Percentiles rank a stretch among this genome's conserved stretches.
These are phyloP conservation scores for Microtus richardsoni DNA, from an alignment of 2,113 vertebrate species.

Conservation along the genomic window DNA sequence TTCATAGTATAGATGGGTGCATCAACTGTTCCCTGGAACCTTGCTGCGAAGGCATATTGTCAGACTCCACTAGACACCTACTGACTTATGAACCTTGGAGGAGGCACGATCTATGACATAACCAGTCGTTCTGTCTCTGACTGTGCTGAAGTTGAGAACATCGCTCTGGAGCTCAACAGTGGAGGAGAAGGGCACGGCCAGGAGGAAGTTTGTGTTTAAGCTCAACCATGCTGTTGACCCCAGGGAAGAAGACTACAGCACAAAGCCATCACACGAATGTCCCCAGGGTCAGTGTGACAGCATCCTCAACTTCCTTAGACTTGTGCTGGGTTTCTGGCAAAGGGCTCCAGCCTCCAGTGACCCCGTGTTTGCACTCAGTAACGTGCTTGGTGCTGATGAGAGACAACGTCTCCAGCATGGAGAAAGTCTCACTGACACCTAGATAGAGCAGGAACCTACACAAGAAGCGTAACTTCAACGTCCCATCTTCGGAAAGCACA, in stretches of 20 bases:
- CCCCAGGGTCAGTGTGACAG: fast-evolving
- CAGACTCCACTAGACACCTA: neutral
- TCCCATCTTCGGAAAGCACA: slow-evolving; percentile 1
- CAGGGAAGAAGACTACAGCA: fast-evolving
- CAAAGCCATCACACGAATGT: neutral
- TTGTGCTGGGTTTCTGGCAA: neutral
- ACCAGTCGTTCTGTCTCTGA: neutral
- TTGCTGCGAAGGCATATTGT: neutral
- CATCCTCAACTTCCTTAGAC: fast-evolving
- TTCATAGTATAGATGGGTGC: neutral
- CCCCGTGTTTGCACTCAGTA: neutral
- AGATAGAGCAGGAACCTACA: slow-evolving; percentile 2
- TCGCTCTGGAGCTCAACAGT: neutral
- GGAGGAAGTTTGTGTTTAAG: neutral
- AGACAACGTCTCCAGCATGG: neutral
- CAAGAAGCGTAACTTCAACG: slow-evolving; percentile 40
- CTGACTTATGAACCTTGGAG: neutral
- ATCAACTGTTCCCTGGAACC: neutral
- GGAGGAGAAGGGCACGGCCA: fast-evolving
- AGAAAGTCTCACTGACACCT: neutral
- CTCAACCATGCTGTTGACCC: fast-evolving
- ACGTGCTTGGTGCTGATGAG: neutral
- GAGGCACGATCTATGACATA: no score
- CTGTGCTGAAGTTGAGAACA: neutral
- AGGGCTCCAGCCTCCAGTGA: neutral